Base-by-base conservation (phyloP, 2,113 vertebrate species). In the Oenanthe oenanthe region DNA sequence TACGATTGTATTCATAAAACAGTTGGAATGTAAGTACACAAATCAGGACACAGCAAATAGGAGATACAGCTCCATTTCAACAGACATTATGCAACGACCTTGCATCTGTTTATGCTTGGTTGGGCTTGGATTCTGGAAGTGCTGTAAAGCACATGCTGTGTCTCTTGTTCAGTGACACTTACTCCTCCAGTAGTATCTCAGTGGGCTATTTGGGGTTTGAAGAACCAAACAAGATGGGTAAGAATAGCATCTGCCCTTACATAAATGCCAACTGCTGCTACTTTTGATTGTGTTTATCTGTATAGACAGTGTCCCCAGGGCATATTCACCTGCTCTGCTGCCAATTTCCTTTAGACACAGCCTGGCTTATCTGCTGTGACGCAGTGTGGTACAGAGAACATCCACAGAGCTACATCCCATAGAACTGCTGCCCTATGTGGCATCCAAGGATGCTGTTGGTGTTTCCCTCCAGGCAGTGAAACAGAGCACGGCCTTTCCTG, bases 171-270 rank as follows among this genome's bases (percentile, higher is more conserved):
- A 74, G 74, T 77, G 88, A 77, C 81, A 95, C 70, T 75, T 94
- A 93, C 36, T 96, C 85, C 94, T 95, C 78, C 71, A 61, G 84
- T 68, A 92, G 93, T 57, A 66, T 93, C 87, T 57, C 77, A 76
- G 77, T 53, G 63, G 89, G 45, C 84, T 96, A 88, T 94, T 96
- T 93, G 94, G 81, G 62, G 87, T 79, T 50, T 51, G 87, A 88
- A 89, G 54, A 91, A 89, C 87, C 88, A 96, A 95, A 95, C 78
- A 88, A 80, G 89, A 88, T 88, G 94, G 83, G 89, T 90, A 97
- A 97, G 93, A 96, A 95, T 97, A 97, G 93, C 76, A 86, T 94
- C 92, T 96, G 93, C 90, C 93, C 89, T 96, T 95, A 96, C 5
- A 74, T 91, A 92, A 94, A 80, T 74, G 92, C 88, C 89, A 97